Evolutionary conservation across 2,888 invertebrate genomes (phyloP), one percentile per base, ranked within the genome.

Genomic region (Metopia argyrocephala): DNA sequence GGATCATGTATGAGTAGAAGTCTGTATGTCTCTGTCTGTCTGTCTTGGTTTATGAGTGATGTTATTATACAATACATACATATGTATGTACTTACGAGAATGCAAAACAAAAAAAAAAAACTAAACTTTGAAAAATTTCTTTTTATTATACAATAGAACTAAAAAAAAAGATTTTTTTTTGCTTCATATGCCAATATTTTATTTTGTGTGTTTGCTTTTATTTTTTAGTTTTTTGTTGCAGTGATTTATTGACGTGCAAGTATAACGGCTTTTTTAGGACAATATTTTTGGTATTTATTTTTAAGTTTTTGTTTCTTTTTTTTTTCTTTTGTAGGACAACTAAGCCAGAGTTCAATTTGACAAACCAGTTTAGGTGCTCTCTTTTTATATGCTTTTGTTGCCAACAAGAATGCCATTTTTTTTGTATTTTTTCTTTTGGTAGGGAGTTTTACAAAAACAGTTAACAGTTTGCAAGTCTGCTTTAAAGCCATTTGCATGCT

Each of bases 171-270:
- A n/a, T n/a, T n/a, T n/a, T n/a, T 59, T 65, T 57, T 65, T 56
- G 65, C 65, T 64, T 66, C 28, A 66, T 66, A 59, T 65, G 65
- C 65, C 57, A 12, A 15, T 3, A 9, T 48, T 28, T 57, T 23
- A n/a, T 12, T 46, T 38, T 57, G 20, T 15, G 38, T 21, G 59
- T 15, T 45, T 66, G 50, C 9, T 31, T 5, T 48, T 48, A 48
- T 62, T 64, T 7, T 31, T 48, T 2, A 15, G 6, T 12, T 21
- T 66, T 61, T 59, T 68, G 59, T 78, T 59, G 31, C 46, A 66
- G 61, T 78, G 76, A 81, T 81, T 81, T 81, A 81, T 81, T 74
- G 56, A 78, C 78, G 78, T 74, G n/a, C 54, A 74, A 74, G 70
- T 59, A 68, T 81, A 81, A 81, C 81, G 74, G 81, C 18, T 65